These are phyloP conservation scores for Cheilinus undulatus DNA, from an alignment of 2,113 vertebrate genomes.

Conservation along the genomic window DNA sequence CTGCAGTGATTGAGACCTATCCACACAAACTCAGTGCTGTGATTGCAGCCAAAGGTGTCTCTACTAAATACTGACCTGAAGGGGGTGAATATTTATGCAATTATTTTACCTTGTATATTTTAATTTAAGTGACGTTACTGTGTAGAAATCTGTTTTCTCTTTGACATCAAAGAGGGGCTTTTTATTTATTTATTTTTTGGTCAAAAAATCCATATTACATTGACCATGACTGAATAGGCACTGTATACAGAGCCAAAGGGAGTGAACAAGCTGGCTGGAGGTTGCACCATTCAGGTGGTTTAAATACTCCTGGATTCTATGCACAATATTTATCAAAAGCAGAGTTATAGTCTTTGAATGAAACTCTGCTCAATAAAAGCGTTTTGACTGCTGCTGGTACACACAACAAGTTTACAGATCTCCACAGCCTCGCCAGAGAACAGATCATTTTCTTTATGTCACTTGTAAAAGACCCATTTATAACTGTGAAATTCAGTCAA, in stretches of 20 bases:
- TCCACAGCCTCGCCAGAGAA: slow-evolving; percentile 50
- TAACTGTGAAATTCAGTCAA: slow-evolving; percentile 81
- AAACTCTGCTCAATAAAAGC: slow-evolving; percentile 47
- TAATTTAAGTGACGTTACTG: too few species aligned
- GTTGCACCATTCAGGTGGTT: slow-evolving; percentile 14
- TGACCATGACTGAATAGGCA: too few species aligned
- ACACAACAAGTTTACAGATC: slow-evolving; percentile 62
- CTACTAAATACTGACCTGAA: too few species aligned
- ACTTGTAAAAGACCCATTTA: slow-evolving; percentile 82
- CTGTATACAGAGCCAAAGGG: slow-evolving; percentile 17
- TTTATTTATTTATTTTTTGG: too few species aligned
- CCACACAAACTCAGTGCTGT: too few species aligned
- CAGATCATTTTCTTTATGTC: slow-evolving; percentile 77
- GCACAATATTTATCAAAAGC: slow-evolving; percentile 40
- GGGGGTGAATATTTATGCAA: too few species aligned
- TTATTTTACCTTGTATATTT: too few species aligned
- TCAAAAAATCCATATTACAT: too few species aligned
- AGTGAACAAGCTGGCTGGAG: slow-evolving; percentile 7
- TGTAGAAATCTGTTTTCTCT: too few species aligned
- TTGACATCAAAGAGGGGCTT: too few species aligned
- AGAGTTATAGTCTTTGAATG: slow-evolving; percentile 26
- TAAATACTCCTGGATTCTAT: slow-evolving; percentile 16
- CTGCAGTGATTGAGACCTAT: too few species aligned
- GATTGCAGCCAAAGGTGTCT: too few species aligned
- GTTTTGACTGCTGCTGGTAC: slow-evolving; percentile 31